Evolutionary conservation across 2,888 invertebrate genomes (phyloP), one percentile per base, ranked within the genome.

Genomic region (Acronicta leporina): DNA sequence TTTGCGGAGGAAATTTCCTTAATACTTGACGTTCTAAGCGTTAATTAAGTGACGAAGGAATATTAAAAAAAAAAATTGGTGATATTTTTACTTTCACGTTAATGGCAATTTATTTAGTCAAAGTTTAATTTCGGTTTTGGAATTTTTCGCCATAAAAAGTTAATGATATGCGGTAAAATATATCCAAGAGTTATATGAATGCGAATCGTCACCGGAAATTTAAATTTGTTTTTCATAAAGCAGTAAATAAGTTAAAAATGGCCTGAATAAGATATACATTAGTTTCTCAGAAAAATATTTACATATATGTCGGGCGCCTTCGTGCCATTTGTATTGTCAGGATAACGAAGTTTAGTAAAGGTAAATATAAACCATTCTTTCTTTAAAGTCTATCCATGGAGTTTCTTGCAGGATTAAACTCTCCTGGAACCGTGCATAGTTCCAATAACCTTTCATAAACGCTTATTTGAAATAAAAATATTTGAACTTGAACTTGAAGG

Each of bases 11-110:
- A 80, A 68, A 65, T 77, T 74, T 74, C 65, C 68, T 61, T 68
- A 71, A 75, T 75, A 75, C 68, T 83, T 75, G 62, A 68, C 63
- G 62, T 70, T 60, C 56, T 66, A 67, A 73, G 69, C 78, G 78
- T 83, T 85, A 83, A 85, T 86, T 84, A 85, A 82, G 77, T 79
- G 75, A 71, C 54, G 68, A 68, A 66, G 65, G 65, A 73, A 75
- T 75, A 75, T 61, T 52, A 69, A 1, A 70, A 61, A 53, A 68
- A 63, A 74, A 66, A n/a, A n/a, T 38, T 38, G 38, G 53, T 63
- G 62, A 67, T 68, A 63, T 60, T 68, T 73, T 67, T 59, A 64
- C 62, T 66, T 78, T 73, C 55, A 60, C 64, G 65, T 70, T 79
- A 75, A 79, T 75, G 68, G 66, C 66, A 80, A 80, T 82, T 82